Evolutionary conservation across 2,888 invertebrate genomes (phyloP).

Genomic region (Cordilura impudica): DNA sequence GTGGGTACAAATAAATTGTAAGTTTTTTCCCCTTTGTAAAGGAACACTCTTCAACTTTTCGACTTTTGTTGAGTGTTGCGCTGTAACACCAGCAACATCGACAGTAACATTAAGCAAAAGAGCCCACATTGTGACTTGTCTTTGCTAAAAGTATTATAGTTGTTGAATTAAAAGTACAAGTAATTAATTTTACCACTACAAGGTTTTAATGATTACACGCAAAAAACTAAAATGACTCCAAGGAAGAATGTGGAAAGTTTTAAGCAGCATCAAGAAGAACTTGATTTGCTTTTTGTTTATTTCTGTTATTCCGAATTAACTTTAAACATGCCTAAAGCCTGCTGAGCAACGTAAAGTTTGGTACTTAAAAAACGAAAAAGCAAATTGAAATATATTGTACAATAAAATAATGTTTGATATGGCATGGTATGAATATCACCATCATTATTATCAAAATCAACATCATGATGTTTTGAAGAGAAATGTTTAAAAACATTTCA

Average conservation of each 20-base stretch:
- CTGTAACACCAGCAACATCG: conserved; percentile 28
- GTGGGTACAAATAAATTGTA: neutral
- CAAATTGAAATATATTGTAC: neutral
- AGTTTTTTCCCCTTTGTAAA: neutral
- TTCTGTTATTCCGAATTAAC: neutral
- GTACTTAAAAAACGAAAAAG: too few species aligned
- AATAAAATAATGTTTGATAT: neutral
- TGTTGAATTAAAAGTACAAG: conserved; percentile 74
- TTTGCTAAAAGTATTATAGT: too few species aligned
- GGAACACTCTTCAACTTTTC: conserved; percentile 15
- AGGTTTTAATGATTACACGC: conserved; percentile 77
- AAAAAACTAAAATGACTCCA: conserved; percentile 53
- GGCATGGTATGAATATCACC: neutral
- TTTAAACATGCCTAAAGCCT: neutral
- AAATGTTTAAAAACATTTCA: conserved; percentile 2
- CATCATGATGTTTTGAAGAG: neutral
- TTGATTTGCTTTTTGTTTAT: neutral
- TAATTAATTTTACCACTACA: conserved; percentile 78
- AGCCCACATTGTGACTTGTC: conserved; percentile 72
- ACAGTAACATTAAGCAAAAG: conserved; percentile 19
- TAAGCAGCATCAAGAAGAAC: neutral
- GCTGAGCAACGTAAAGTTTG: neutral
- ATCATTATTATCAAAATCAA: neutral
- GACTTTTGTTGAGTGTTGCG: conserved; percentile 22
- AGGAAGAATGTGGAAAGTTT: neutral